Evolutionary conservation across 2,113 vertebrate genomes (phyloP).

Genomic region (Etheostoma cragini): DNA sequence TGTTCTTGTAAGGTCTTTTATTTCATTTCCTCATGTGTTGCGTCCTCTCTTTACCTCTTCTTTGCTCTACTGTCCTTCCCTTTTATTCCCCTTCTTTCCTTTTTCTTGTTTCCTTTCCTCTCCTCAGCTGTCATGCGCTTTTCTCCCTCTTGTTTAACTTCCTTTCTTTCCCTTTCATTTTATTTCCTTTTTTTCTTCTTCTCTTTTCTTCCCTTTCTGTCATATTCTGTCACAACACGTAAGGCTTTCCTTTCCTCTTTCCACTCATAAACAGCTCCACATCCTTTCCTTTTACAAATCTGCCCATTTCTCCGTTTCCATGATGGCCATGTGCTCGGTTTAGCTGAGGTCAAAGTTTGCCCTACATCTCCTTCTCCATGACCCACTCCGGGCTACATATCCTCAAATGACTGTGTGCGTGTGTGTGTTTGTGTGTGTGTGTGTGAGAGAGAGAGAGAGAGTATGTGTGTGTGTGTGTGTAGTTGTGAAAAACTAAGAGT

Average conservation of each 20-base stretch:
- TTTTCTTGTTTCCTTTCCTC: not conserved
- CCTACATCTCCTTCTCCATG: conserved; percentile 5
- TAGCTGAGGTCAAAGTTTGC: conserved; percentile 19
- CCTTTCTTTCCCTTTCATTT: not conserved
- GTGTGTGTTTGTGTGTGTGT: not conserved
- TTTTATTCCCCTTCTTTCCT: not conserved
- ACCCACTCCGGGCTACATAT: not conserved
- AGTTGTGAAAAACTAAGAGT: not conserved
- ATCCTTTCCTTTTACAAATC: not conserved
- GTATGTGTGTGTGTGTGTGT: not conserved
- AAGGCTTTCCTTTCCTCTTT: not conserved
- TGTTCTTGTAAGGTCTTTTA: not conserved
- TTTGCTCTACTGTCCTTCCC: not conserved
- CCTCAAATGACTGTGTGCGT: conserved; percentile 9
- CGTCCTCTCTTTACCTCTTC: not conserved
- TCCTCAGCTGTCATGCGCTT: not conserved
- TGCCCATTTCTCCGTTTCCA: not conserved
- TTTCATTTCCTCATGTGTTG: not conserved
- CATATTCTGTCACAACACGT: no score
- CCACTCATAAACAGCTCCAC: not conserved
- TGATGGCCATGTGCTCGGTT: conserved; percentile 7
- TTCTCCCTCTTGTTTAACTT: not conserved
- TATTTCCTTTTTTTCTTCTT: not conserved
- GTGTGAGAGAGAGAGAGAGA: no score
- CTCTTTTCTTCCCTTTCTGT: not conserved